Evolutionary conservation across 2,113 vertebrate species (phyloP), one percentile per base, ranked within the genome.

Genomic region (Scatophagus argus): DNA sequence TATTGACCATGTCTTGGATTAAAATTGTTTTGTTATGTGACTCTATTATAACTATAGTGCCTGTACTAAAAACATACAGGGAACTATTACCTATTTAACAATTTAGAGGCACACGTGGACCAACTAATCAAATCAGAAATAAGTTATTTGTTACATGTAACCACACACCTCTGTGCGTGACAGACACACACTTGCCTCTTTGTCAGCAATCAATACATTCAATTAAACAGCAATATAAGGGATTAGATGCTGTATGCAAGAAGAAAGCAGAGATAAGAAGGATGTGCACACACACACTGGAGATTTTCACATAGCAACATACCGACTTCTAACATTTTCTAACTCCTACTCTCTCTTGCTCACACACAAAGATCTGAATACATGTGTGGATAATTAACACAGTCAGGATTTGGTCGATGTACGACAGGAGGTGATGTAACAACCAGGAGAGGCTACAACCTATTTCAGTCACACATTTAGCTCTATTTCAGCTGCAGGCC

Each of bases 211-310:
- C 83, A 89, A 83, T 86, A 56, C 27, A 74, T 54, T 81, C 74
- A 91, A 81, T 85, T 85, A 83, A 81, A 84, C 70, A 86, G 75
- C 68, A 79, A 86, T 88, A 70, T 61, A 58, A 43, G 51, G 74
- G 75, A 76, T 86, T 82, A 77, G 70, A 79, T 38, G 23, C 65
- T 14, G 66, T 36, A 61, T 59, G 12, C 62, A 47, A 17, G 41
- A 51, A 68, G 54, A 70, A 38, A 67, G 68, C 39, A 47, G 55
- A 43, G 46, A 64, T 43, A 64, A 56, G 65, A 36, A 72, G 41
- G 65, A 55, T 36, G 41, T 7, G 39, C 32, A 72, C 62, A 60
- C 27, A 46, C 29, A 56, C 56, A 72, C 44, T 43, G 21, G 66
- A 60, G 27, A 39, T 58, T 34, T 58, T 8, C 19, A 34, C 39